Evolutionary conservation across 2,888 invertebrate genomes (phyloP), one percentile per base, ranked within the genome.

Genomic region (Caenorhabditis uteleia): DNA sequence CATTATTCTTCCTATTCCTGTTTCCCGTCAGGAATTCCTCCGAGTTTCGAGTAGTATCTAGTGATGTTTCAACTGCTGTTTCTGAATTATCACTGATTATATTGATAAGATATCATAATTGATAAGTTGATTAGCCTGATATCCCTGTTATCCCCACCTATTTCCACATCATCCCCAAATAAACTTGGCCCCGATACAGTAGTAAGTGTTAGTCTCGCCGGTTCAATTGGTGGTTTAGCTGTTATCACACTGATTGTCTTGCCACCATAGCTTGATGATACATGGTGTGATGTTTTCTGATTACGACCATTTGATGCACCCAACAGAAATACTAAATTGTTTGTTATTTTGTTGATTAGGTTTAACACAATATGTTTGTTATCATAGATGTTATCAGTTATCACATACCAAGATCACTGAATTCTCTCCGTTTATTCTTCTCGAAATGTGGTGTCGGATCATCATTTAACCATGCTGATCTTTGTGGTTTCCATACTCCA

Each of bases 401-500:
- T 4, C 5, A 38, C 60, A 45, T 14, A 49, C 60, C 54, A 16
- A 54, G 25, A 50, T 55, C 60, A 10, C 44, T 49, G 36, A 54
- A 60, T 20, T 60, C 60, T 40, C 53, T 34, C 25, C 53, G 46
- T 23, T 54, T 54, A 33, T 47, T 45, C 5, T 36, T 36, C 18
- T 36, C 36, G 10, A 20, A 8, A 29, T 29, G 29, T 29, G 34
- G 34, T 34, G 60, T 53, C 16, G 60, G 60, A n/a, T 53, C 53
- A 21, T 60, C 60, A 23, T 54, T 60, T n/a, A 60, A 34, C 60
- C 60, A 60, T 25, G 60, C 38, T 26, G 48, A 51, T 26, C 54
- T 20, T 49, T 51, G 44, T n/a, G 60, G 60, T 49, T 51, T 53
- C 60, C 60, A 60, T n/a, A 51, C 51, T 44, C 60, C 48, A 27